Percentiles rank a stretch among this genome's conserved stretches.
phyloP scores from a whole-genome alignment of 1,140 invertebrate genomes.

The Drosophila ohnishii region DNA sequence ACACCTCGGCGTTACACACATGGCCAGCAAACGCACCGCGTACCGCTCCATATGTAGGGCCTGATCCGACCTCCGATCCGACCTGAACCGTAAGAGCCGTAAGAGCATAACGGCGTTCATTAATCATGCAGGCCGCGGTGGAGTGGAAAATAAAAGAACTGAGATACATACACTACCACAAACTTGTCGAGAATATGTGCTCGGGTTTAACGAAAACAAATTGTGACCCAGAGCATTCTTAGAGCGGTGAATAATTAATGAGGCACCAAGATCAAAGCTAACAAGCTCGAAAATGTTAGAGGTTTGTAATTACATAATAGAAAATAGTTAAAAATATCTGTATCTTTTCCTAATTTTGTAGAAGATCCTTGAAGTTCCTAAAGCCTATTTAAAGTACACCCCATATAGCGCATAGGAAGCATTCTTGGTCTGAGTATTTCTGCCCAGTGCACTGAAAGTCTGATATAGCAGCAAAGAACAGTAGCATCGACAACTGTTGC shows the following conservation, averaged over 20 bases:
- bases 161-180: slow-evolving; percentile 38
- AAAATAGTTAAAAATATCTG: no score
- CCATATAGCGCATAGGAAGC: neutral
- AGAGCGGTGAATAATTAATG: slow-evolving; percentile 19
- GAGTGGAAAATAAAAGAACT: slow-evolving; percentile 40
- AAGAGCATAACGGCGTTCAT: slow-evolving; percentile 78
- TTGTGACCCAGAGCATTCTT: slow-evolving; percentile 11
- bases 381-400: neutral
- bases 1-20: slow-evolving; percentile 54
- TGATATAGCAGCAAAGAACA: slow-evolving; percentile 38
- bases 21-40: slow-evolving; percentile 42
- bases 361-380: neutral
- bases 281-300: neutral
- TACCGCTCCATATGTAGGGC: slow-evolving; percentile 42
- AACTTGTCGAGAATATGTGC: slow-evolving; percentile 6
- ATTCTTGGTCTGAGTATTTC: neutral
- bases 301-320: neutral
- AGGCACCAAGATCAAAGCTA: neutral
- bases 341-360: neutral
- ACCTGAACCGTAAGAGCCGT: slow-evolving; percentile 33
- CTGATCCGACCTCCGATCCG: slow-evolving; percentile 16
- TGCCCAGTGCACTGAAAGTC: slow-evolving; percentile 2
- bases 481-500: slow-evolving; percentile 75
- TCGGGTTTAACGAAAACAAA: slow-evolving; percentile 25
- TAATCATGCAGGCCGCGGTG: slow-evolving; percentile 69